Evolutionary conservation across 2,113 vertebrate genomes (phyloP), one percentile per base, ranked within the genome.

Genomic region (Acrocephalus kingi): DNA sequence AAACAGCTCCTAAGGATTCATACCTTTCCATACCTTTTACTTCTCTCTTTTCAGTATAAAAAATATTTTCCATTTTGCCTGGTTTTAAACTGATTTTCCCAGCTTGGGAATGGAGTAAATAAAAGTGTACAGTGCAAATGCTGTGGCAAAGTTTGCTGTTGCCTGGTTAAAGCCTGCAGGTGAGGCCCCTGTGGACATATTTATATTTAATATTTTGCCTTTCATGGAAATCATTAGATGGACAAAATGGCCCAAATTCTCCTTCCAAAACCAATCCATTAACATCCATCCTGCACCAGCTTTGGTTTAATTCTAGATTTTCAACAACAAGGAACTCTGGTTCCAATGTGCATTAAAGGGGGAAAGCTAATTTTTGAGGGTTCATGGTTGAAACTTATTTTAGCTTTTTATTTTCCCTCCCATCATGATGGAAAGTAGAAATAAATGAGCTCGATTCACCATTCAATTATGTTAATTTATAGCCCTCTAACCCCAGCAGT

Each of bases 391-490:
- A 73, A 94, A 84, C 30, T 89, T 75, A 69, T 43, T 88, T 92
- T 67, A 81, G 55, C 66, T 71, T 89, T 86, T 51, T 84, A 55
- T 85, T 95, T 96, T 87, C 81, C 76, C 49, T 89, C 68, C 78
- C 67, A 49, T 89, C 25, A 3, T 64, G 84, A 84, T 43, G 87
- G 71, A 61, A 63, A 76, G 52, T 63, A 81, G 89, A 91, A 95
- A 93, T 80, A 94, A 94, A 95, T 79, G 78, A 94, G 87, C 71
- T 84, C 64, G 67, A 83, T 96, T 95, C 75, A 10, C 64, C 73
- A 68, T 83, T 95, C 68, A 92, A 28, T 95, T 96, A 94, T 88
- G 88, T 84, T 96, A 94, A 95, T 96, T 94, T 92, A 72, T 35
- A 90, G 88, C 69, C 61, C 61, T 93, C 12, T 92, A 75, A 94